Conservation (phyloP, 2,797 vertebrate genomes). For the Cossypha heuglini region DNA sequence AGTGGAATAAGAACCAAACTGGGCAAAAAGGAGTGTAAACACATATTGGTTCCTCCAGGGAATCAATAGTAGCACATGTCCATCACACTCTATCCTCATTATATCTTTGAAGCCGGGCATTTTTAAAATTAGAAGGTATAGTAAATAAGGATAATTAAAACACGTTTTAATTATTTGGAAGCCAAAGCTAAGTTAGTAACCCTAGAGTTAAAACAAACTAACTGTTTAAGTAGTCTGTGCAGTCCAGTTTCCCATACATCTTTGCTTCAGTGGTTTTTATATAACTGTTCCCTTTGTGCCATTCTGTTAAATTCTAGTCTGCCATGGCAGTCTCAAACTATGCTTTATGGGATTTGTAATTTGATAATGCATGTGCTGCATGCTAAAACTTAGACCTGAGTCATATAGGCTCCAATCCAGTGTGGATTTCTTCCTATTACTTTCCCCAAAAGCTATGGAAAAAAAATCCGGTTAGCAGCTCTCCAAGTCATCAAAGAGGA, state of each 20-base stretch:
- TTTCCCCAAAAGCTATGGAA: neutral
- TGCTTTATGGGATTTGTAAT: neutral
- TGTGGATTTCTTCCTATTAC: neutral
- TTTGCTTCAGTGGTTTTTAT: neutral
- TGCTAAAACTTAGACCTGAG: neutral
- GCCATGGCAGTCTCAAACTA: neutral
- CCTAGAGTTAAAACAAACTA: neutral
- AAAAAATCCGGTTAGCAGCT: neutral
- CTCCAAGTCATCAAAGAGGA: neutral
- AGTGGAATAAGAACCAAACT: conserved; percentile 14
- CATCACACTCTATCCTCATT: neutral
- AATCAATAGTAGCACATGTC: neutral
- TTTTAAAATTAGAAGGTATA: neutral
- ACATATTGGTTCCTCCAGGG: neutral
- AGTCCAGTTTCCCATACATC: neutral
- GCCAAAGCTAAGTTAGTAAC: neutral
- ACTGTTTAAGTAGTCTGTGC: neutral
- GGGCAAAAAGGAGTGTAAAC: neutral
- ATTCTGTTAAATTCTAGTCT: neutral
- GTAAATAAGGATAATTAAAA: neutral
- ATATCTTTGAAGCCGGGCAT: neutral
- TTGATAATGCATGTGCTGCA: neutral
- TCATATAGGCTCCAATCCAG: neutral
- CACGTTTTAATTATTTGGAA: neutral
- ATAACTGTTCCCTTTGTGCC: neutral